Evolutionary conservation across 1,140 invertebrate species (phyloP), one percentile per base, ranked within the genome.

Genomic region (Heterodera schachtii): DNA sequence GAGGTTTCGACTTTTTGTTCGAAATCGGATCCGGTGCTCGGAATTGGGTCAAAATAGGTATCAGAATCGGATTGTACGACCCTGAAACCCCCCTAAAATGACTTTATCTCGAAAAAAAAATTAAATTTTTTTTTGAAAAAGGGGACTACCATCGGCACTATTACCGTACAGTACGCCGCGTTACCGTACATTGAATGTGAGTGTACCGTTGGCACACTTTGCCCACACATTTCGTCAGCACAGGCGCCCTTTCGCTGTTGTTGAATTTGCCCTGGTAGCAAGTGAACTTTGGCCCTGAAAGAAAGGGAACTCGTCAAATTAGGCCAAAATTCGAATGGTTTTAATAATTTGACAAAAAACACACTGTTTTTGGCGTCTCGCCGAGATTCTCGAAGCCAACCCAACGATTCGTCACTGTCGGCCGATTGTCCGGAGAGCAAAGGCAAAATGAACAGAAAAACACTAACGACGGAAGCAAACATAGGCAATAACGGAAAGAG

Each of bases 191-290:
- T 69, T 78, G 77, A 21, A 69, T n/a, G 19, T 78, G 77, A 21
- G 64, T 78, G 43, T 43, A 3, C 66, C 77, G 31, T 31, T 70
- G 21, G 44, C 77, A 78, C 47, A 69, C 64, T 78, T 46, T 64
- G 66, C 77, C 77, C n/a, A 66, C 44, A 69, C 77, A 78, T 69
- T 64, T 47, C 4, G 9, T 52, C 16, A 11, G 52, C 9, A 11
- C 1, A 8, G 9, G 52, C 7, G 52, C 11, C 57, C 13, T 5
- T 19, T 3, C 11, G 19, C 31, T 57, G 7, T 66, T 67, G 19
- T 43, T 41, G 52, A 70, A 60, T 2, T 43, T n/a, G 41, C 77
- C 77, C n/a, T 78, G 77, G 16, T 78, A 78, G 66, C 77, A 78
- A 41, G 66, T 78, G 41, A 31, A 78, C 49, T 71, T 46, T 16